Evolutionary conservation across 1,140 invertebrate genomes (phyloP), one percentile per base, ranked within the genome.

Genomic region (Grapholita molesta): DNA sequence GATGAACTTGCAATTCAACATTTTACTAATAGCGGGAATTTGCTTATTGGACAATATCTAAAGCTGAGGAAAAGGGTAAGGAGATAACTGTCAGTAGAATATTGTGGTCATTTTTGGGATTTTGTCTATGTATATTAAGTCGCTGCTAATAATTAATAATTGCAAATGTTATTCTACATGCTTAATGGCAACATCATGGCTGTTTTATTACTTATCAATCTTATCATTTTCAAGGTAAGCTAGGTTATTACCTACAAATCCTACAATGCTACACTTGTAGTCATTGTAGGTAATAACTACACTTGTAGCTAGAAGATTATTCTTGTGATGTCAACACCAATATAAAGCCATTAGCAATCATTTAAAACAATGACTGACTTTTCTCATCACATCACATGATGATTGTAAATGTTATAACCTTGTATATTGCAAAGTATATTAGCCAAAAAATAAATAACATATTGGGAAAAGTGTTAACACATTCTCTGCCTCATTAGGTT

Each of bases 291-390:
- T n/a, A n/a, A n/a, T n/a, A n/a, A n/a, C n/a, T n/a, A n/a, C n/a
- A n/a, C n/a, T n/a, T n/a, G n/a, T n/a, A 57, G 11, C 24, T 61
- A 30, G 25, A 28, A 28, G 28, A 61, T 61, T 32, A 28, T 15
- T 32, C 6, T 61, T 30, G 15, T 61, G n/a, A n/a, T n/a, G n/a
- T n/a, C n/a, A n/a, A n/a, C n/a, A n/a, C 21, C 8, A 24, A 28
- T 21, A 3, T 53, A 28, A 25, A 57, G 53, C 23, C 28, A 15
- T 18, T 28, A 61, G 8, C 12, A 25, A 61, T 30, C 55, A 61
- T 61, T 61, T 61, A 61, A 32, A 61, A 61, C 55, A 61, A 61
- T 61, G 55, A 57, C 53, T 25, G 11, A 61, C 4, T 30, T 61
- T 61, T 61, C 55, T 61, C 30, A 61, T 61, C 55, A 28, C 15